These are phyloP conservation scores for Malurus cyaneus DNA, from an alignment of 2,113 vertebrate species.

Conservation along the genomic window DNA sequence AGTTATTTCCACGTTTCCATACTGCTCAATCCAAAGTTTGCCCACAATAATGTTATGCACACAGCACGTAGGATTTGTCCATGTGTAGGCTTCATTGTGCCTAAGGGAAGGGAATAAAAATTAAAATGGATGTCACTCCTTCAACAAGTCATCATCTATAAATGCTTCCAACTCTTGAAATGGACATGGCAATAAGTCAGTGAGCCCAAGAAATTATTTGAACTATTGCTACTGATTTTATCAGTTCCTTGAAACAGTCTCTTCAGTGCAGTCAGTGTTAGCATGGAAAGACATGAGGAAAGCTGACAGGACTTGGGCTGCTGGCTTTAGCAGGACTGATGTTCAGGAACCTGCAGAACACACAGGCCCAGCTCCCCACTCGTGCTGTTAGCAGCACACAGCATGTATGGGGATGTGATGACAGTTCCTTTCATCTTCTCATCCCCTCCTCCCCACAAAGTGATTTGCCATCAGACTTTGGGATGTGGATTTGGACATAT, in stretches of 20 bases:
- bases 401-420: fast-evolving
- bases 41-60: slow-evolving; percentile 98
- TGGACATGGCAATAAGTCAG: fast-evolving
- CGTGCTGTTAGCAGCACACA: not conserved
- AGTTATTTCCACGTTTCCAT: slow-evolving; percentile 93
- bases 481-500: not conserved
- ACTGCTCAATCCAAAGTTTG: slow-evolving; percentile 98
- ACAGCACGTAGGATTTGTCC: slow-evolving; percentile 97
- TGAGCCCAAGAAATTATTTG: not conserved
- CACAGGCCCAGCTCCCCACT: not conserved
- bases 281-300: not conserved
- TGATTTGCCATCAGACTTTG: not conserved
- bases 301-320: not conserved
- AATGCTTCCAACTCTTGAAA: not conserved
- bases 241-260: not conserved
- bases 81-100: slow-evolving; percentile 93
- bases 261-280: not conserved
- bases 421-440: not conserved
- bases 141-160: not conserved
- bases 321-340: not conserved
- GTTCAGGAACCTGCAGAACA: not conserved
- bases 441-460: not conserved
- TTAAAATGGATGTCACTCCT: not conserved
- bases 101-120: slow-evolving; percentile 63
- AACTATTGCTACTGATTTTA: not conserved